These are phyloP conservation scores for Diorhabda carinulata DNA, from an alignment of 1,140 invertebrate species.

Conservation along the genomic window DNA sequence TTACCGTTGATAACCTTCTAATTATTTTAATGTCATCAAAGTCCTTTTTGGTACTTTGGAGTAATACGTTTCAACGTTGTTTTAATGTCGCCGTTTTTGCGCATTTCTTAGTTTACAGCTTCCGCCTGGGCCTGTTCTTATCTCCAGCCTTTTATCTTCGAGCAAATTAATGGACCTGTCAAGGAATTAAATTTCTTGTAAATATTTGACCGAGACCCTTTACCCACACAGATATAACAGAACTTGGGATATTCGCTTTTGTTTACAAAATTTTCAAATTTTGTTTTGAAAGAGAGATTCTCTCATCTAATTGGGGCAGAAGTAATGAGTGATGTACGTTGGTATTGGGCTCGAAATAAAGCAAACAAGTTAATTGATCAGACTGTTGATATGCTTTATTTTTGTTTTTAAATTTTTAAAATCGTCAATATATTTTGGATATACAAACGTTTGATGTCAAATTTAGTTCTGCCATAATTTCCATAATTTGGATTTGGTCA, in stretches of 20 bases:
- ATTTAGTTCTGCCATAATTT: too few species aligned
- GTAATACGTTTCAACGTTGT: not conserved
- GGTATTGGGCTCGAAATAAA: not conserved
- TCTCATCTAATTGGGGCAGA: not conserved
- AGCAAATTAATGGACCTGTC: constrained; percentile 2
- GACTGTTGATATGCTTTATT: not conserved
- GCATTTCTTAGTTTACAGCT: constrained; percentile 28
- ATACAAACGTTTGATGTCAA: too few species aligned
- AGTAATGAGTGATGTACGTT: not conserved
- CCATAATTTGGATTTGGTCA: too few species aligned
- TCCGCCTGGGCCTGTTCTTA: constrained; percentile 13
- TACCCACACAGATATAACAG: not conserved
- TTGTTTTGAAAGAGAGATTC: not conserved
- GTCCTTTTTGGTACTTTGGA: not conserved
- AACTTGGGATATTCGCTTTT: constrained; percentile 2
- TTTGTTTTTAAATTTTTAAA: not conserved
- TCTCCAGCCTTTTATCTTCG: not conserved
- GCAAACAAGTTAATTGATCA: not conserved
- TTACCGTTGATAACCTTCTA: constrained; percentile 1
- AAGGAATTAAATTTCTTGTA: not conserved
- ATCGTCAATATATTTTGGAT: too few species aligned
- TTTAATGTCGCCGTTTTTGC: constrained; percentile 31
- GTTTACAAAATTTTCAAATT: constrained; percentile 1
- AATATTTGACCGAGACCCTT: constrained; percentile 2
- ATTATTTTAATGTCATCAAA: constrained; percentile 3